These are phyloP conservation scores for Megastigmus dorsalis DNA, from an alignment of 2,888 invertebrate species.

Conservation along the genomic window DNA sequence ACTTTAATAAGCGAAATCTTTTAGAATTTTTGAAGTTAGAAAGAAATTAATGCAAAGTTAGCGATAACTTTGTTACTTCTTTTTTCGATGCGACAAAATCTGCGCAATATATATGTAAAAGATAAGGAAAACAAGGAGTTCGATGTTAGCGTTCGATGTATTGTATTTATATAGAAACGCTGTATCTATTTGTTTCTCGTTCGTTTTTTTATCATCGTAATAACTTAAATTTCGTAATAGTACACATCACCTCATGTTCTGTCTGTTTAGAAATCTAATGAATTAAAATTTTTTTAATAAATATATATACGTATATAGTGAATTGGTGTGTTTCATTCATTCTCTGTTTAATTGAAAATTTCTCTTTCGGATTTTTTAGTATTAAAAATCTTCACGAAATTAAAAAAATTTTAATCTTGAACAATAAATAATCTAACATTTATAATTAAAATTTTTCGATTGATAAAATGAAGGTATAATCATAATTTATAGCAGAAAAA, in stretches of 20 bases:
- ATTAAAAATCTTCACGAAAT: no score
- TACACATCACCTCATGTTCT: constrained; percentile 25
- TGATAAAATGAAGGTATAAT: no score
- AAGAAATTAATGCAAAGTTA: constrained; percentile 1
- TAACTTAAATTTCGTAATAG: constrained; percentile 34
- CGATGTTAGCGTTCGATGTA: constrained; percentile 28
- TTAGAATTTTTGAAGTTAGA: not conserved
- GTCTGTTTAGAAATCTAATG: constrained; percentile 47
- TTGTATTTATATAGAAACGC: constrained; percentile 26
- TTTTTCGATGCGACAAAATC: constrained; percentile 2
- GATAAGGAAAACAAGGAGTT: not conserved
- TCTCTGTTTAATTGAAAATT: no score
- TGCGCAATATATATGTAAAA: not conserved
- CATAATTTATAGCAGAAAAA: no score
- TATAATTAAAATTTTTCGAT: no score
- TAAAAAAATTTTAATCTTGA: no score
- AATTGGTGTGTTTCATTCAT: no score
- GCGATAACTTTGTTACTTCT: not conserved
- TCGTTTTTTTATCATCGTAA: constrained; percentile 33
- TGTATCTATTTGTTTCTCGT: constrained; percentile 44
- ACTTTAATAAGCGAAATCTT: constrained; percentile 14
- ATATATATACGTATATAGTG: constrained; percentile 42
- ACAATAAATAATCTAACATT: no score
- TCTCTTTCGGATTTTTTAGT: no score
- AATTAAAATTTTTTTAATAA: constrained; percentile 46